Base-by-base conservation (phyloP, 2,888 invertebrate genomes). In the Heliconius cydno region DNA sequence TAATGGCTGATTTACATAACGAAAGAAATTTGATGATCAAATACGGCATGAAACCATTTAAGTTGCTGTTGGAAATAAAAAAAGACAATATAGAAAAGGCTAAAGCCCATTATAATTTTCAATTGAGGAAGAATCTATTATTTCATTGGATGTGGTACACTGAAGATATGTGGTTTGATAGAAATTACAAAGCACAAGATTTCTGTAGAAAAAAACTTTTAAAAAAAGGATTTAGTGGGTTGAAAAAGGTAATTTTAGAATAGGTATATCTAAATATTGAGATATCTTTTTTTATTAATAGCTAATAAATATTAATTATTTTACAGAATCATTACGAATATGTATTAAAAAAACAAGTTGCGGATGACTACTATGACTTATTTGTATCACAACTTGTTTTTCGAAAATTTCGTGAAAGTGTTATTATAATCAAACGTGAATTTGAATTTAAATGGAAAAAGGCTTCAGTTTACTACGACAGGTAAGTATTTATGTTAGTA, bases 311-410 rank as follows among this genome's bases (percentile, higher is more conserved):
- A 38, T 57, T 70, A 57, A 46, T 46, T 10, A 60, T 28, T 10
- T 79, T 92, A 80, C 85, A 96, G 96, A 89, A 92, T 80, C 91
- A 93, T 78, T 86, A 91, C 77, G 90, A 92, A 68, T 92, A 90
- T 79, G 89, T 93, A 65, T 91, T 96, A 83, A 96, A 96, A 87
- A 92, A 94, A 85, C 96, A 97, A 92, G 97, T 97, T 1, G 97
- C 98, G 5, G 95, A 96, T 78, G 97, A 98, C 88, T 96, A 96
- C 90, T 96, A 96, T 84, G 97, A 97, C 81, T 92, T 97, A 79
- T 96, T 95, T 83, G 86, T 96, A n/a, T 92, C 93, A 71, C 95
- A 96, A 75, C 86, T 92, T 67, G 92, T 92, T 73, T 96, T 97
- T 75, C 90, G 91, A 60, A 90, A 90, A 79, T 96, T 97, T 93